Evolutionary conservation across 2,797 vertebrate species (phyloP).

Genomic region (Parotocinclus haroldoi): DNA sequence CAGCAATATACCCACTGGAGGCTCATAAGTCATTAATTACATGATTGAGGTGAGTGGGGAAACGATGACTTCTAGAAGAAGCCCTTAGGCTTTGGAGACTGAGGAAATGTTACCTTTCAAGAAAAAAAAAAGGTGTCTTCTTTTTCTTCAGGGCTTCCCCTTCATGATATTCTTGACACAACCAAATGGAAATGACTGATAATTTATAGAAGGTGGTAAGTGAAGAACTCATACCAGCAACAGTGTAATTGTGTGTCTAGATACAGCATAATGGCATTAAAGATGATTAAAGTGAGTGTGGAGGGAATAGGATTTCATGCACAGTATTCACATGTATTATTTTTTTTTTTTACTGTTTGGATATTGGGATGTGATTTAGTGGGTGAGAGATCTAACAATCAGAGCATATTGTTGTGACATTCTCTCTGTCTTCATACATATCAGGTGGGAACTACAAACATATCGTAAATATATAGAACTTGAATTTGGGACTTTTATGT

Average conservation of each 20-base stretch:
- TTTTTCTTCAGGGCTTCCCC: background rate
- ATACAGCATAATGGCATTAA: background rate
- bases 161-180: background rate
- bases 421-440: too few relatives aligned
- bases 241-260: slow-evolving; percentile 4
- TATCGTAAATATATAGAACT: too few relatives aligned
- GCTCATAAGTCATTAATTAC: slow-evolving; percentile 68
- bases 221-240: slow-evolving; percentile 2
- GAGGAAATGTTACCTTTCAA: background rate
- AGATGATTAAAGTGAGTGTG: background rate
- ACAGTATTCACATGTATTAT: too few relatives aligned
- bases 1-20: slow-evolving; percentile 54
- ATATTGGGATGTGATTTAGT: too few relatives aligned
- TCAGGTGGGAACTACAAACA: too few relatives aligned
- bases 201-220: slow-evolving; percentile 9
- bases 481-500: too few relatives aligned
- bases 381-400: too few relatives aligned
- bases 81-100: slow-evolving; percentile 15
- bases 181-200: slow-evolving; percentile 24
- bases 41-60: slow-evolving; percentile 55
- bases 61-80: slow-evolving; percentile 23
- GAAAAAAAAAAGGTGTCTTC: slow-evolving; percentile 32
- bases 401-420: too few relatives aligned
- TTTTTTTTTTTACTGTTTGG: too few relatives aligned
- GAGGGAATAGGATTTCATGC: too few relatives aligned